These are phyloP conservation scores for Halesus radiatus DNA, from an alignment of 1,140 invertebrate genomes.

Conservation along the genomic window DNA sequence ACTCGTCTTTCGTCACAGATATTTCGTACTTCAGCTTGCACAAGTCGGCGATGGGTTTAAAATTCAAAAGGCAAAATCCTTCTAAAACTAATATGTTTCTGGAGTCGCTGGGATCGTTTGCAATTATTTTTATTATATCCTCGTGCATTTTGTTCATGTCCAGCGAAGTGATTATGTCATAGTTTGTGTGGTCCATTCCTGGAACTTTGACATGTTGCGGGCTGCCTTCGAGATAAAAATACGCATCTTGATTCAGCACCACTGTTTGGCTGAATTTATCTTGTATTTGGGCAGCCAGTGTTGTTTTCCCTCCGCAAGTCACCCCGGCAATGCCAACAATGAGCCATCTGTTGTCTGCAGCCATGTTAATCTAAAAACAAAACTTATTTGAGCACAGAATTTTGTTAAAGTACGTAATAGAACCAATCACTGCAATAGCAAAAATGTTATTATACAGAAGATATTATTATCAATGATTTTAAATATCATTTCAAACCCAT, in stretches of 20 bases:
- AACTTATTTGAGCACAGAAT: too few relatives aligned
- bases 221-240: conserved; percentile 80
- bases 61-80: conserved; percentile 83
- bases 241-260: conserved; percentile 82
- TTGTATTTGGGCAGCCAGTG: conserved; percentile 73
- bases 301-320: conserved; percentile 87
- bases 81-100: conserved; percentile 5
- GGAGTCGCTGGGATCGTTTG: neutral
- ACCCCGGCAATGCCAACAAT: conserved; percentile 83
- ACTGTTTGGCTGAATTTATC: conserved; percentile 70
- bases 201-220: conserved; percentile 76
- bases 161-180: conserved; percentile 80
- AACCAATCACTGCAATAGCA: too few relatives aligned
- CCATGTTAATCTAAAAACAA: conserved; percentile 6
- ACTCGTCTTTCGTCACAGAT: conserved; percentile 77
- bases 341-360: conserved; percentile 70
- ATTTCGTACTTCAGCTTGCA: conserved; percentile 83
- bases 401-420: too few relatives aligned
- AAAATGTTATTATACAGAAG: too few relatives aligned
- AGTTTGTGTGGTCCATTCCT: conserved; percentile 82
- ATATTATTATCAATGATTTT: too few relatives aligned
- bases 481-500: too few relatives aligned
- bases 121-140: conserved; percentile 65
- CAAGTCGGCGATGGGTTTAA: conserved; percentile 74
- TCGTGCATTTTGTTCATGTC: conserved; percentile 81